Evolutionary conservation across 2,888 invertebrate species (phyloP), one percentile per base, ranked within the genome.

Genomic region (Diloba caeruleocephala): DNA sequence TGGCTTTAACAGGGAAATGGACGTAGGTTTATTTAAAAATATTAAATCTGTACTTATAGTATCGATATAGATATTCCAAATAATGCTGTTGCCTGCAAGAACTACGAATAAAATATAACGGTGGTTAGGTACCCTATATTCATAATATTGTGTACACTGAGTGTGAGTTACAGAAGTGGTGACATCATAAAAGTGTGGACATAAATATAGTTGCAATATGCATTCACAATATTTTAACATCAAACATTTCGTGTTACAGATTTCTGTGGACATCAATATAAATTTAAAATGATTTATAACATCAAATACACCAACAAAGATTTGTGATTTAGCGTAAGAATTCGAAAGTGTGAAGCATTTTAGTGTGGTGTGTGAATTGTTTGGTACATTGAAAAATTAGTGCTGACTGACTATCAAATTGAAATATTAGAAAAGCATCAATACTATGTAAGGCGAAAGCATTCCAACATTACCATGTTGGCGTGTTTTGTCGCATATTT

Each of bases 1-100:
- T 92, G 91, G 85, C 81, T 92, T 93, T 93, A 93, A 93, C 92
- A 93, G 92, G 92, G 92, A 93, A 90, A 92, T 93, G 92, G 93
- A 93, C 93, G 92, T 89, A 78, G 76, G 57, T 84, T 82, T 78
- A 73, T 66, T 81, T 60, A 60, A 76, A 83, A 81, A 79, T 76
- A 74, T 81, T 74, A 66, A 77, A 78, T 81, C 78, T 81, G 80
- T 83, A 80, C 77, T 78, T 78, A 71, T 67, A 67, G 62, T 73
- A 71, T 66, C 71, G 54, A 68, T 52, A 74, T 68, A 76, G 53
- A 59, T 76, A 69, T 72, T 79, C 75, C 78, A 81, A 79, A 78
- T 65, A 74, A 74, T 70, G 73, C 64, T 76, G 69, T 79, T 78
- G 75, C 79, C 83, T 82, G 84, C 78, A 81, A 81, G 68, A 78